phyloP scores from a whole-genome alignment of 2,113 vertebrate genomes.

The Lanius ludovicianus region DNA sequence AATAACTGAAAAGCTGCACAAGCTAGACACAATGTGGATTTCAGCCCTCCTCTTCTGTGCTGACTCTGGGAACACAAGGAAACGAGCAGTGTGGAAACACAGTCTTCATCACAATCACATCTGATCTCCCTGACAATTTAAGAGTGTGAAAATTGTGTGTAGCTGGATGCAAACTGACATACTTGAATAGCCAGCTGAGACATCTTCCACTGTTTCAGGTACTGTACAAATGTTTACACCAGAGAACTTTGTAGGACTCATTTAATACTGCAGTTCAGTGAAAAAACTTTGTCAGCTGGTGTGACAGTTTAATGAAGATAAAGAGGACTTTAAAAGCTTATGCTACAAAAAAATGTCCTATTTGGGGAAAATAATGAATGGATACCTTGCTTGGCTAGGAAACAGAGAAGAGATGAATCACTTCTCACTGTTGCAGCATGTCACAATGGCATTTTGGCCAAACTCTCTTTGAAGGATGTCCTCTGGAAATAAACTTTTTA shows the following conservation, averaged over 20 bases:
- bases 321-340: slow-evolving; percentile 60
- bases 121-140: not conserved
- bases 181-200: not conserved
- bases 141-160: not conserved
- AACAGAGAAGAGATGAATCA: slow-evolving; percentile 44
- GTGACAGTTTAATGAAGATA: slow-evolving; percentile 69
- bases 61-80: not conserved
- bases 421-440: not conserved
- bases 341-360: not conserved
- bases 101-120: not conserved
- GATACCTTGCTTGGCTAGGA: slow-evolving; percentile 29
- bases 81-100: not conserved
- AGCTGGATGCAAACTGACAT: not conserved
- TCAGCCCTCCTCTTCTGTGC: not conserved
- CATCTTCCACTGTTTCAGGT: not conserved
- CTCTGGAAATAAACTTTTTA: not conserved
- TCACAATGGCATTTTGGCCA: slow-evolving; percentile 28
- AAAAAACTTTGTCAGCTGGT: slow-evolving; percentile 44
- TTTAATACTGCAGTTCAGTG: slow-evolving; percentile 45
- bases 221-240: slow-evolving; percentile 12
- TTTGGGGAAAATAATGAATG: slow-evolving; percentile 53
- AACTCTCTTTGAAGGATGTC: slow-evolving; percentile 24
- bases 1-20: not conserved
- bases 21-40: not conserved
- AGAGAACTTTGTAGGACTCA: slow-evolving; percentile 2